These are phyloP conservation scores for Drosophila anomalata DNA, from an alignment of 2,888 invertebrate species.

Conservation along the genomic window DNA sequence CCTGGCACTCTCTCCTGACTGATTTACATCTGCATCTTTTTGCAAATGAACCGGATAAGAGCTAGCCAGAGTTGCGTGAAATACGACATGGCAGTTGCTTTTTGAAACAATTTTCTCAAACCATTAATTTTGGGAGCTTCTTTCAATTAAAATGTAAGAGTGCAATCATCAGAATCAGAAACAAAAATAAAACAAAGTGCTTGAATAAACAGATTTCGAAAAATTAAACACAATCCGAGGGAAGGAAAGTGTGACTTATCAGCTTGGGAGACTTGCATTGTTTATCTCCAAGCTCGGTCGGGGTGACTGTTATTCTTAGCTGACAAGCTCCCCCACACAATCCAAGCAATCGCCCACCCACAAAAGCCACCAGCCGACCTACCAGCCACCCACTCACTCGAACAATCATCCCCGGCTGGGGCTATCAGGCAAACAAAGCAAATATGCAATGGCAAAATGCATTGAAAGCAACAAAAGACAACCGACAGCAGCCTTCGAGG, in stretches of 20 bases:
- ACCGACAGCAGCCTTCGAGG: conserved; percentile 9
- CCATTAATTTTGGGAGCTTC: background rate
- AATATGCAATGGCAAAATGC: conserved; percentile 47
- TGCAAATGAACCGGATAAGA: conserved; percentile 20
- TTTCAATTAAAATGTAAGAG: conserved; percentile 7
- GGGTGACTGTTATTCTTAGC: conserved; percentile 59
- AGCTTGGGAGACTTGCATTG: conserved; percentile 22
- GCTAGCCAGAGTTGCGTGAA: conserved; percentile 3
- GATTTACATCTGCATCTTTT: conserved; percentile 19
- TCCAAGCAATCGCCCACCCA: conserved; percentile 13
- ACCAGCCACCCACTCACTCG: conserved; percentile 16
- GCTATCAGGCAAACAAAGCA: conserved; percentile 34
- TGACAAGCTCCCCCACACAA: conserved; percentile 25
- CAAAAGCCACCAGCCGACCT: conserved; percentile 23
- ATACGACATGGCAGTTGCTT: conserved; percentile 3
- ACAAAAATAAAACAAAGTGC: conserved; percentile 7
- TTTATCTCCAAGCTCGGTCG: conserved; percentile 11
- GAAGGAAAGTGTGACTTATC: conserved; percentile 27
- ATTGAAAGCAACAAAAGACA: conserved; percentile 37
- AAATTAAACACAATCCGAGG: conserved; percentile 5
- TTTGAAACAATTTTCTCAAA: background rate
- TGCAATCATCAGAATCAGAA: background rate
- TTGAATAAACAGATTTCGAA: conserved; percentile 17
- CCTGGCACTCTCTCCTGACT: conserved; percentile 19
- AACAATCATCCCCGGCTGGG: conserved; percentile 34